Evolutionary conservation across 2,797 vertebrate genomes (phyloP).

Genomic region (Loriculus beryllinus): DNA sequence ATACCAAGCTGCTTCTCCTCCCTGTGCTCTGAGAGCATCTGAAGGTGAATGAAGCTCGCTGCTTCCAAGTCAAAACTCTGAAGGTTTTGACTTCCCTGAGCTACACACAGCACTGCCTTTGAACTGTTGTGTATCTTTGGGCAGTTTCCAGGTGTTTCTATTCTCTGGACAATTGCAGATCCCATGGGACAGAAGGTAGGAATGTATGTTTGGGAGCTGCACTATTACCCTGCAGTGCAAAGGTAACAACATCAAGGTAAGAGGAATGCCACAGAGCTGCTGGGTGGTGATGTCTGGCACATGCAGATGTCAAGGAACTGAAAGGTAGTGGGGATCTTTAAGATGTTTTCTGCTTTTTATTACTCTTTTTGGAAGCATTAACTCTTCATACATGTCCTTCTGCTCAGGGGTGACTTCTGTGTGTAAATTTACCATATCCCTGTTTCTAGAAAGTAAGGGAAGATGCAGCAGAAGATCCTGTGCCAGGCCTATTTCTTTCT

Average conservation of each 20-base stretch:
- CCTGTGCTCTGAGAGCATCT: not conserved
- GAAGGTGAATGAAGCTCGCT: not conserved
- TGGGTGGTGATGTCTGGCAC: not conserved
- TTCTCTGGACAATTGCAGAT: not conserved
- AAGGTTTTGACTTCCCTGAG: not conserved
- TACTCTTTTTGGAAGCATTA: not conserved
- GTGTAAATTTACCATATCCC: not conserved
- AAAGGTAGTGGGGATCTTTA: not conserved
- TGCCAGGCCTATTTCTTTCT: not conserved
- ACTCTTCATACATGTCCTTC: fast-evolving
- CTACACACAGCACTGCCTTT: not conserved
- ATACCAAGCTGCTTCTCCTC: not conserved
- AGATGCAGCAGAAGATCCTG: not conserved
- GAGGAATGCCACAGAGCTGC: not conserved
- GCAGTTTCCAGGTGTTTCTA: not conserved
- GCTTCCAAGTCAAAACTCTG: not conserved
- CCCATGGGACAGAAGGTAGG: not conserved
- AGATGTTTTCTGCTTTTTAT: not conserved
- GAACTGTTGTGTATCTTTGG: not conserved
- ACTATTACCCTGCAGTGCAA: fast-evolving
- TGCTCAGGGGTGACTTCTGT: not conserved
- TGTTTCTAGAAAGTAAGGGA: not conserved
- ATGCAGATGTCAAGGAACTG: not conserved
- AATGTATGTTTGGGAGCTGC: not conserved
- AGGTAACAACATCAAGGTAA: fast-evolving